These are phyloP conservation scores for Pinctada fucata DNA, from an alignment of 2,888 invertebrate genomes.

Conservation along the genomic window DNA sequence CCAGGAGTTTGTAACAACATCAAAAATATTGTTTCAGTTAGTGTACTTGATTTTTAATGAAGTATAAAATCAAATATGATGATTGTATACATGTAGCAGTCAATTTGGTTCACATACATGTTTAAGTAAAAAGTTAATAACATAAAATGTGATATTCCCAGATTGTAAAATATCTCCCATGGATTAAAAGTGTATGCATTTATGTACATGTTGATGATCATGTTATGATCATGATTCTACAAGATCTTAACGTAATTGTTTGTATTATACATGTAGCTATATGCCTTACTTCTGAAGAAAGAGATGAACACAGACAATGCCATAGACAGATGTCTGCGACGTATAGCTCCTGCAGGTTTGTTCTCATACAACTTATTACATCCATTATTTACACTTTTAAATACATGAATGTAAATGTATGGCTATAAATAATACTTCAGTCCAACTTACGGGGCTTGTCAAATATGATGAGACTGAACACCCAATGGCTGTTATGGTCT, in stretches of 20 bases:
- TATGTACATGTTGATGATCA: too few species aligned
- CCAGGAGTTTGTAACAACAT: slow-evolving; percentile 85
- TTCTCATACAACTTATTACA: not conserved
- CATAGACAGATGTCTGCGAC: slow-evolving; percentile 64
- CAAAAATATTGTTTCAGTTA: slow-evolving; percentile 86
- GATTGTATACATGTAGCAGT: not conserved
- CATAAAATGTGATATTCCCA: not conserved
- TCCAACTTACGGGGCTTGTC: too few species aligned
- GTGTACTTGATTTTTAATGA: slow-evolving; percentile 51
- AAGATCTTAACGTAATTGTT: not conserved
- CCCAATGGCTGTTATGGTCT: too few species aligned
- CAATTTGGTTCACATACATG: not conserved
- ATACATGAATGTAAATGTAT: not conserved
- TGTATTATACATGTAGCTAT: slow-evolving; percentile 56
- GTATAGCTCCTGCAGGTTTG: slow-evolving; percentile 67
- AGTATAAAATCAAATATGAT: not conserved
- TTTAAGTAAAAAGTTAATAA: not conserved
- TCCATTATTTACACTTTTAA: not conserved
- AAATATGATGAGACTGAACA: too few species aligned
- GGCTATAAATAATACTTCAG: too few species aligned
- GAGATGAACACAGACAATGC: slow-evolving; percentile 63
- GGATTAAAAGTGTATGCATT: too few species aligned
- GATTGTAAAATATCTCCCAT: not conserved
- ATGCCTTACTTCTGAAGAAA: slow-evolving; percentile 66
- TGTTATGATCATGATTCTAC: too few species aligned